A percentile compares a stretch with the other conserved stretches of the same genome.
Conservation (phyloP, 2,113 vertebrate genomes). For the Salvator merianae region DNA sequence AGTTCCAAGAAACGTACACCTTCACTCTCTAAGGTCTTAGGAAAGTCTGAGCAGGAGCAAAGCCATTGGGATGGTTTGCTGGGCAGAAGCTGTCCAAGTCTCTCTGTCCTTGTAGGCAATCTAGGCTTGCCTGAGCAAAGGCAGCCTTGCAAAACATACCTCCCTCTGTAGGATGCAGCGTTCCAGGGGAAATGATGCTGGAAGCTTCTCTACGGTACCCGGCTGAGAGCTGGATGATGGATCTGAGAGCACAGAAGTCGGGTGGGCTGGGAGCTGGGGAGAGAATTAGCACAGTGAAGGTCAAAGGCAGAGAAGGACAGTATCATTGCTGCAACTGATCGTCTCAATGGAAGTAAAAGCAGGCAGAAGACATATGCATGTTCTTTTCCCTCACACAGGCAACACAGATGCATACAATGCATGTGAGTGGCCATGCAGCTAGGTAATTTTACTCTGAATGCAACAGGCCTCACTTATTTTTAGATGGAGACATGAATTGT, state of each 20-base stretch:
- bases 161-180: constrained; percentile 64
- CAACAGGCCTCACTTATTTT: background rate
- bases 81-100: background rate
- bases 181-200: constrained; percentile 34
- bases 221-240: constrained; percentile 28
- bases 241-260: constrained; percentile 39
- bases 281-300: background rate
- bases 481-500: background rate
- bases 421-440: background rate
- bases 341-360: background rate
- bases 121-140: too few species aligned
- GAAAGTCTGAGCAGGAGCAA: background rate
- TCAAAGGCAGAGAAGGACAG: background rate
- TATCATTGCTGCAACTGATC: background rate
- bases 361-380: background rate
- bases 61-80: background rate
- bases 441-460: background rate
- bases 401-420: too few species aligned
- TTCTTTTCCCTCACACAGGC: too few species aligned
- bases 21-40: background rate
- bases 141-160: constrained; percentile 44
- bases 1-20: background rate
- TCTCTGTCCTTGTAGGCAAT: background rate
- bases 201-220: constrained; percentile 51
- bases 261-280: background rate